These are phyloP conservation scores for Frieseomelitta varia DNA, from an alignment of 1,140 invertebrate species.

Conservation along the genomic window DNA sequence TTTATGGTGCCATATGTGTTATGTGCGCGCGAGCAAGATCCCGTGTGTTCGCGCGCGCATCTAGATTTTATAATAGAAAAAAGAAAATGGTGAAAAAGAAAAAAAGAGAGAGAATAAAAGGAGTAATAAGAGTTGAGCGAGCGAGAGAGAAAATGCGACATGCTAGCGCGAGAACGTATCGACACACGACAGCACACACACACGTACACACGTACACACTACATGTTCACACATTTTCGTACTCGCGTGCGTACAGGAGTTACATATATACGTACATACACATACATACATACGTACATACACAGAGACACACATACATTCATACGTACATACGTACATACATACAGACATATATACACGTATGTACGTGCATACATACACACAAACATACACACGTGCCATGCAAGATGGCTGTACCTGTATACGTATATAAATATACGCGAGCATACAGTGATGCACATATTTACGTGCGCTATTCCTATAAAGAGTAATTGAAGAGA, in stretches of 20 bases:
- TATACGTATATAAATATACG: slow-evolving; percentile 59
- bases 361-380: too few species aligned
- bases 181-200: background rate
- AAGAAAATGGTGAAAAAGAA: slow-evolving; percentile 21
- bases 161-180: slow-evolving; percentile 46
- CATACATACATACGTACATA: background rate
- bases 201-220: background rate
- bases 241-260: background rate
- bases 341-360: background rate
- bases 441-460: slow-evolving; percentile 59
- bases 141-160: slow-evolving; percentile 23
- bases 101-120: slow-evolving; percentile 15
- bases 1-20: slow-evolving; percentile 58
- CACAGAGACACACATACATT: background rate
- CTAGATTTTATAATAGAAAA: slow-evolving; percentile 57
- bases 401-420: slow-evolving; percentile 58
- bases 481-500: slow-evolving; percentile 31
- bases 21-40: slow-evolving; percentile 27
- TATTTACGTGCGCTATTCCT: slow-evolving; percentile 58
- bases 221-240: background rate
- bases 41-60: slow-evolving; percentile 40
- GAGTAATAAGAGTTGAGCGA: slow-evolving; percentile 17
- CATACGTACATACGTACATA: background rate
- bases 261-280: background rate
- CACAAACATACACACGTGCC: slow-evolving; percentile 24